phyloP scores from a whole-genome alignment of 2,888 invertebrate genomes.

The Boloria selene region DNA sequence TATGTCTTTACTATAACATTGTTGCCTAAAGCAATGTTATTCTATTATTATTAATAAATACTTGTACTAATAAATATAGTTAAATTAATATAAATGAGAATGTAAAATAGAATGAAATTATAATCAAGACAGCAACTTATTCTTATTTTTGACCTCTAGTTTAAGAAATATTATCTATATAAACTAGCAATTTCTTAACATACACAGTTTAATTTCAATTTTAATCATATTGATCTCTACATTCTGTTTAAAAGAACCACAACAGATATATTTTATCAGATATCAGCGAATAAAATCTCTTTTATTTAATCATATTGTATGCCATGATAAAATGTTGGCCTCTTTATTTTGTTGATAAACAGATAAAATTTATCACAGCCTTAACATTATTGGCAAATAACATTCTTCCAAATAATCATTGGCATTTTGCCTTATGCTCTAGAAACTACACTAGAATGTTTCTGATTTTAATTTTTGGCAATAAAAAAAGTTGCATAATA shows the following conservation, averaged over 20 bases:
- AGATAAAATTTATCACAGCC: constrained; percentile 20
- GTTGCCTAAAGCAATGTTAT: too few species aligned
- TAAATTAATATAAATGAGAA: too few species aligned
- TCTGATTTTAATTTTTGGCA: neutral
- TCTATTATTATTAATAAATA: too few species aligned
- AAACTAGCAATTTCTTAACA: too few species aligned
- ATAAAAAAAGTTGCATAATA: neutral
- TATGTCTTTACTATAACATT: too few species aligned
- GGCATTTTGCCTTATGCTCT: constrained; percentile 30
- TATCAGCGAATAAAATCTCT: neutral
- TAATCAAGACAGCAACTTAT: too few species aligned
- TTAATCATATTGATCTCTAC: too few species aligned
- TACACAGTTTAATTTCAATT: too few species aligned
- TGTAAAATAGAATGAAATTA: too few species aligned
- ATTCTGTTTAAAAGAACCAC: neutral
- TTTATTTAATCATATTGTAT: neutral
- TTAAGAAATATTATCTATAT: too few species aligned
- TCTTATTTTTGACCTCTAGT: too few species aligned
- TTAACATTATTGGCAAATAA: constrained; percentile 1
- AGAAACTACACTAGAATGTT: constrained; percentile 9
- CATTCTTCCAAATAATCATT: neutral
- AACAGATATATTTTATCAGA: neutral
- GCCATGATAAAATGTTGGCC: constrained; percentile 28
- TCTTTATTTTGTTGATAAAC: constrained; percentile 36
- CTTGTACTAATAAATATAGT: too few species aligned